Evolutionary conservation across 2,888 invertebrate genomes (phyloP).

Genomic region (Kryphioiulus occultus): DNA sequence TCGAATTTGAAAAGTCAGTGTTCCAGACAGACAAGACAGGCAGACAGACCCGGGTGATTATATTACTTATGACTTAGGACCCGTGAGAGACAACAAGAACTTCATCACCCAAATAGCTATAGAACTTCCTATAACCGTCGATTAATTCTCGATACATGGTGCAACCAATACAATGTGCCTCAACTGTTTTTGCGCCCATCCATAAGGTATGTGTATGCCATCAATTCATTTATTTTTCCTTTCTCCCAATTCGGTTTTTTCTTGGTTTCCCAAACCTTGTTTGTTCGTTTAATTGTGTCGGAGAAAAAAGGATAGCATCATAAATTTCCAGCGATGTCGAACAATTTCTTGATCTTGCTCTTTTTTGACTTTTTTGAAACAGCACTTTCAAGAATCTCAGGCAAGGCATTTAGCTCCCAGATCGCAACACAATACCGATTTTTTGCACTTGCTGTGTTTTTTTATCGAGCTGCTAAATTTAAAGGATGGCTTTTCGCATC

Average conservation of each 20-base stretch:
- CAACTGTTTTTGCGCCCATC: background rate
- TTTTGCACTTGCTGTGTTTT: background rate
- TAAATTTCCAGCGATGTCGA: background rate
- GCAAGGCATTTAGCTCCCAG: background rate
- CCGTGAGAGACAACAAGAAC: no score
- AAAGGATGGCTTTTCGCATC: background rate
- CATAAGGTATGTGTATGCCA: background rate
- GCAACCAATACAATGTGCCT: background rate
- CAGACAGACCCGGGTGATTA: no score
- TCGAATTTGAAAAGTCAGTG: no score
- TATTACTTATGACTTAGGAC: no score
- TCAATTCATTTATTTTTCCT: background rate
- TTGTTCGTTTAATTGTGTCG: background rate
- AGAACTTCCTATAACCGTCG: no score
- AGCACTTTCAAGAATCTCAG: background rate
- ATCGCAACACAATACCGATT: background rate
- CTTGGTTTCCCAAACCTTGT: background rate
- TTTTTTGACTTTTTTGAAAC: background rate
- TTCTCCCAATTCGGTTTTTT: background rate
- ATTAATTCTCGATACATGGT: background rate
- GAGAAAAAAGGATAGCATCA: background rate
- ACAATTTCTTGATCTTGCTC: background rate
- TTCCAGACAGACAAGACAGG: no score
- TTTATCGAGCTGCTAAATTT: background rate
- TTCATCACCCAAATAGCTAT: no score